These are phyloP conservation scores for Nezara viridula DNA, from an alignment of 2,888 invertebrate species.

Conservation along the genomic window DNA sequence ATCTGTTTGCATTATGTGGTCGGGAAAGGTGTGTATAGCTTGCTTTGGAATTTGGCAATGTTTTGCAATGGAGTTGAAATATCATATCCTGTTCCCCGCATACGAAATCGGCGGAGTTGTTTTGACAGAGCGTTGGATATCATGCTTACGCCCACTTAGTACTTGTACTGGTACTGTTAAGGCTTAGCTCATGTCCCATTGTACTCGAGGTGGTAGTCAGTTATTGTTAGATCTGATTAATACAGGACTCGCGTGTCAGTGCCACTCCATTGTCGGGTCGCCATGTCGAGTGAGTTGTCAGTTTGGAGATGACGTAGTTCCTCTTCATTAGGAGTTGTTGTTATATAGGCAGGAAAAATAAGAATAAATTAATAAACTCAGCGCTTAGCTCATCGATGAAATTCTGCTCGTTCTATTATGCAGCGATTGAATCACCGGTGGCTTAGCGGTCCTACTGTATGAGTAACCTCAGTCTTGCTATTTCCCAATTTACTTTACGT, in stretches of 20 bases:
- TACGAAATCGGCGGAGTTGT: background rate
- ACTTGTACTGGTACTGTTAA: background rate
- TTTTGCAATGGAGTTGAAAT: background rate
- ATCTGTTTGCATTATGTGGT: background rate
- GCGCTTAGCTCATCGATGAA: too few species aligned
- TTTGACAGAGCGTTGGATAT: background rate
- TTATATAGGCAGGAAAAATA: background rate
- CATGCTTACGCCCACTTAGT: background rate
- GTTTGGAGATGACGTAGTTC: background rate
- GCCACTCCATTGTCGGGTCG: background rate
- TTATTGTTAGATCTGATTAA: background rate
- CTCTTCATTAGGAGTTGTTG: background rate
- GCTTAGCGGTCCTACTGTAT: too few species aligned
- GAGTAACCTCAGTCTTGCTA: too few species aligned
- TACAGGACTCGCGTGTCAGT: background rate
- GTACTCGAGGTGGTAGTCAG: background rate
- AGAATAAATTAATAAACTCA: too few species aligned
- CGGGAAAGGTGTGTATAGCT: background rate
- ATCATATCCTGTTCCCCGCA: background rate
- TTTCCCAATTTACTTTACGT: too few species aligned
- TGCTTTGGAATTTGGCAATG: background rate
- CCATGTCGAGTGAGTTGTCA: background rate
- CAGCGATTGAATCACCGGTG: too few species aligned
- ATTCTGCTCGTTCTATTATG: too few species aligned
- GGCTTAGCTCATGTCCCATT: background rate